Evolutionary conservation across 35 echinoderm and acorn worm genomes (phyloP), one percentile per base, ranked within the genome.

Genomic region (Diadema setosum): DNA sequence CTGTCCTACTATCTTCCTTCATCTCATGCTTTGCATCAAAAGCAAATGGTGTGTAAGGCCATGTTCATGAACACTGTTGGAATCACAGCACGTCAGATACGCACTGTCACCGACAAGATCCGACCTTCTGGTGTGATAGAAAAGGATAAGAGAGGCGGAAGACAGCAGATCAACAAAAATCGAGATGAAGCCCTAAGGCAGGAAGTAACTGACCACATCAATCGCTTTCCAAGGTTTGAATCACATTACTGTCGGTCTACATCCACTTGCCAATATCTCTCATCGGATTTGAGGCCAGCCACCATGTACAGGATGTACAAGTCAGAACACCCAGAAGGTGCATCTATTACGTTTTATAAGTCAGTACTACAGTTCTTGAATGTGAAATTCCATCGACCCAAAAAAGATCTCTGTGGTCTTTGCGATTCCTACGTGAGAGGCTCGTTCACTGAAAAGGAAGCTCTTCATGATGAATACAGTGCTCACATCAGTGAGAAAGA

Each of bases 401-500:
- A 93, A 60, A 93, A 93, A 65, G 91, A 93, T 39, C 57, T 81
- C 15, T 93, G 91, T 43, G 86, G 86, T 45, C 44, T 89, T 60
- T 88, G 91, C 41, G 82, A 84, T 15, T 89, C 41, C 5, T 84
- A 52, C 60, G 39, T 49, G 23, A 45, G 83, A 20, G 45, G 46
- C 58, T 64, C 35, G 43, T 30, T 16, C 18, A 45, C 30, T 21
- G 56, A 73, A 12, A 42, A 67, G 65, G 20, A 70, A 16, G 25
- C 5, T n/a, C 55, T 85, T 18, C 33, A 18, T 18, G 49, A 57
- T 59, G 44, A 63, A 24, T 89, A 84, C 45, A 18, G 84, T 14
- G n/a, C 6, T 3, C 91, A 84, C 39, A 70, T 93, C 0, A n/a
- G 31, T 14, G 91, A 93, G 39, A 88, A 93, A 49, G 32, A 75